Percentiles rank a stretch among this genome's conserved stretches.
These are phyloP conservation scores for Simalia tracyae DNA, from an alignment of 2,797 vertebrate species.

Conservation along the genomic window DNA sequence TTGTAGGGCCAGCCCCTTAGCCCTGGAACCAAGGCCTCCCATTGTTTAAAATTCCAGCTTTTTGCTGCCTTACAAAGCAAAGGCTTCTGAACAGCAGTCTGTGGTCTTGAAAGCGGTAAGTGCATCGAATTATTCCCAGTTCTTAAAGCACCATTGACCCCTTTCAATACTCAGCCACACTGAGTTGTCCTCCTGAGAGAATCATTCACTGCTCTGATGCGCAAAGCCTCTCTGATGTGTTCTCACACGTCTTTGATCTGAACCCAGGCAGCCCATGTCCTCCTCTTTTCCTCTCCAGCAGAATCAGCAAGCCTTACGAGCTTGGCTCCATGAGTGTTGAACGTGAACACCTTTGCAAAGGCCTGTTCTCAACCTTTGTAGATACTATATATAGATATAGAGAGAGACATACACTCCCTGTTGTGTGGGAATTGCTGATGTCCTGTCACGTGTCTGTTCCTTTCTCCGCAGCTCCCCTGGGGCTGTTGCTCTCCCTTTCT, in stretches of 20 bases:
- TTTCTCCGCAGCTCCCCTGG: constrained; percentile 27
- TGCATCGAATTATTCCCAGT: not conserved
- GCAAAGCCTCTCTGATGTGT: not conserved
- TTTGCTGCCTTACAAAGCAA: not conserved
- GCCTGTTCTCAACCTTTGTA: constrained; percentile 38
- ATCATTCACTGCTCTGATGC: not conserved
- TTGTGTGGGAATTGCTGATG: constrained; percentile 61
- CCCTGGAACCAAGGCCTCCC: not conserved
- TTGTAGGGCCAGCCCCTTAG: not conserved
- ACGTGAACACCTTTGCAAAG: accelerated
- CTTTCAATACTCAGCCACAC: not conserved
- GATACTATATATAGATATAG: not conserved
- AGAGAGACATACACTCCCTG: constrained; percentile 31
- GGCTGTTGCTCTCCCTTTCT: constrained; percentile 57
- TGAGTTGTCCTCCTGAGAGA: not conserved
- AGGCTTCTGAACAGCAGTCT: not conserved
- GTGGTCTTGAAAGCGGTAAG: not conserved
- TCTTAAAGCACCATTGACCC: not conserved
- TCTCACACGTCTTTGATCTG: not conserved
- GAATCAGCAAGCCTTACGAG: not conserved
- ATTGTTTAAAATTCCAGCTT: not conserved
- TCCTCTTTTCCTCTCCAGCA: not conserved
- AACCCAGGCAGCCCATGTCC: not conserved
- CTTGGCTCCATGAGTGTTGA: not conserved
- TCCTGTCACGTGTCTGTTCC: constrained; percentile 37